Evolutionary conservation across 64 coral and sea anemone genomes (phyloP).

Genomic region (Montipora capricornis): DNA sequence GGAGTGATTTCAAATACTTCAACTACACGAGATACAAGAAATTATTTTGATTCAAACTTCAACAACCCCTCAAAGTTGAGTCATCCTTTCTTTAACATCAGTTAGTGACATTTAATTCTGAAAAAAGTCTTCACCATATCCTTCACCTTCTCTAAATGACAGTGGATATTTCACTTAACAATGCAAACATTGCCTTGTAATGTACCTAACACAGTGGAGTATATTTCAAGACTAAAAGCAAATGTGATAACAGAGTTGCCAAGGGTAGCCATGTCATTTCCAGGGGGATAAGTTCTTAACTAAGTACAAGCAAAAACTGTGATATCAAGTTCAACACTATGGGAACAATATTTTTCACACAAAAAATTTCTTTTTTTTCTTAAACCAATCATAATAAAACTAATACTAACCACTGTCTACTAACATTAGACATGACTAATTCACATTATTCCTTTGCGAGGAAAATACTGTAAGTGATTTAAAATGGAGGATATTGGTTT

Average conservation of each 20-base stretch:
- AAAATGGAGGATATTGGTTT: not conserved
- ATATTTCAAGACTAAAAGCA: conserved; percentile 17
- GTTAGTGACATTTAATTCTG: too few relatives aligned
- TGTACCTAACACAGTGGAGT: not conserved
- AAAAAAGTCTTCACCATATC: too few relatives aligned
- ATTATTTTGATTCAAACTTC: too few relatives aligned
- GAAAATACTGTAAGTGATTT: not conserved
- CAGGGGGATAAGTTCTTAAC: not conserved
- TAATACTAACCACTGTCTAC: not conserved
- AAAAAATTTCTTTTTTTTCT: conserved; percentile 5
- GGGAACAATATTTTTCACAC: conserved; percentile 7
- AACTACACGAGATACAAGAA: too few relatives aligned
- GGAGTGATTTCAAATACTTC: too few relatives aligned
- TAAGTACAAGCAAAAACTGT: not conserved
- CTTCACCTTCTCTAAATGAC: not conserved
- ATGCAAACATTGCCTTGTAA: not conserved
- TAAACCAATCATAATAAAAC: not conserved
- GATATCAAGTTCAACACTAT: not conserved
- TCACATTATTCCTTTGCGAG: not conserved
- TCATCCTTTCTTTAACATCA: too few relatives aligned
- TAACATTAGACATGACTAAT: not conserved
- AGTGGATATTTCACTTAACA: conserved; percentile 10
- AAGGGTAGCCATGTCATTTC: conserved; percentile 10
- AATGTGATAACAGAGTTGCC: not conserved
- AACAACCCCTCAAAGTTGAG: too few relatives aligned